phyloP scores from a whole-genome alignment of 2,888 invertebrate genomes.

The Sinodicranocentrus sp. region DNA sequence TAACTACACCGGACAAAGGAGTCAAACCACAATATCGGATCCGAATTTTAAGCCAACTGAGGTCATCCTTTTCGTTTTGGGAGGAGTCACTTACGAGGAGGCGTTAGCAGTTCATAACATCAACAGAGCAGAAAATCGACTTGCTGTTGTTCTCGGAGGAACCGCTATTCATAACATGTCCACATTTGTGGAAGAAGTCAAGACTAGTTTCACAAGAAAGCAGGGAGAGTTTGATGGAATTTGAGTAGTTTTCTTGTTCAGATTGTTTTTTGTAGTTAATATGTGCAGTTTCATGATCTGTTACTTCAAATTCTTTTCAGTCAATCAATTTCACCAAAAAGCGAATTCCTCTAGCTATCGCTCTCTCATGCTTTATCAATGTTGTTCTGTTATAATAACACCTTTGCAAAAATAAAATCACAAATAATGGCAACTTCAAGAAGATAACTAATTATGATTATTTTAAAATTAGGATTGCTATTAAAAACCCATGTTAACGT shows the following conservation, averaged over 20 bases:
- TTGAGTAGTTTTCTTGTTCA: slow-evolving; percentile 4
- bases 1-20: slow-evolving; percentile 79
- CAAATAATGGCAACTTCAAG: slow-evolving; percentile 13
- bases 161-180: slow-evolving; percentile 93
- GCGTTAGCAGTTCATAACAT: slow-evolving; percentile 90
- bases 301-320: too few relatives aligned
- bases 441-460: too few relatives aligned
- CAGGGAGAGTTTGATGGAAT: slow-evolving; percentile 58
- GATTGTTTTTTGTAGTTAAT: not conserved
- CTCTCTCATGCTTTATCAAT: too few relatives aligned
- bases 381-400: too few relatives aligned
- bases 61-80: slow-evolving; percentile 97
- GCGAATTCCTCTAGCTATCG: too few relatives aligned
- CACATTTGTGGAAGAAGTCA: slow-evolving; percentile 88
- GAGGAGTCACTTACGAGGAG: slow-evolving; percentile 98
- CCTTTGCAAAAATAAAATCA: too few relatives aligned
- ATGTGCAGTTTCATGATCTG: too few relatives aligned
- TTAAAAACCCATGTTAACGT: too few relatives aligned
- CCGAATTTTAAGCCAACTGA: slow-evolving; percentile 86
- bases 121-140: slow-evolving; percentile 86
- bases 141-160: slow-evolving; percentile 92
- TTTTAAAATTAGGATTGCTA: too few relatives aligned
- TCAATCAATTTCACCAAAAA: too few relatives aligned
- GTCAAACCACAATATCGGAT: slow-evolving; percentile 76
- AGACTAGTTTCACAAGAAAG: slow-evolving; percentile 81